Evolutionary conservation across 2,113 vertebrate species (phyloP).

Genomic region (Grallaria varia): DNA sequence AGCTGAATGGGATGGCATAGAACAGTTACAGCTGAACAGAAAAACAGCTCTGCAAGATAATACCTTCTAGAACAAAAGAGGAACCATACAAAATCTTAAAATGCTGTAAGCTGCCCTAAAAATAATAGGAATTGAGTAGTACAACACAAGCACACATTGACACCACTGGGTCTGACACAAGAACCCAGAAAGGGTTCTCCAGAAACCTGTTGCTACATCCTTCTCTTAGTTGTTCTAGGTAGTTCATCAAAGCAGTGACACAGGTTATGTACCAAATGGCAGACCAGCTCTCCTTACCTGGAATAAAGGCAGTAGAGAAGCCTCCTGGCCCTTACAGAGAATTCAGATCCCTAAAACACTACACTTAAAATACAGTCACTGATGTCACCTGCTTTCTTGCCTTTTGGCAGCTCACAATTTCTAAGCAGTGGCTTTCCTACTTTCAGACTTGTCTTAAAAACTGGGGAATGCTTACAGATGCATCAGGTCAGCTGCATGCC

Average conservation of each 20-base stretch:
- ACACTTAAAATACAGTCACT: neutral
- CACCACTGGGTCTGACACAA: neutral
- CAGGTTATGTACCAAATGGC: neutral
- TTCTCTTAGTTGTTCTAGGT: neutral
- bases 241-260: neutral
- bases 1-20: neutral
- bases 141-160: neutral
- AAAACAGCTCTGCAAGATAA: neutral
- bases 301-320: neutral
- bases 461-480: neutral
- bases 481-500: neutral
- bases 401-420: neutral
- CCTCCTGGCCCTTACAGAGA: neutral
- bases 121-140: neutral
- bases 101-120: neutral
- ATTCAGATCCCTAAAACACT: neutral
- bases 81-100: neutral
- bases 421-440: neutral
- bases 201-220: neutral
- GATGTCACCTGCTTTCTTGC: neutral
- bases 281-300: neutral
- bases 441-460: neutral
- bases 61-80: neutral
- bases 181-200: neutral
- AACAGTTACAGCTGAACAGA: neutral